Evolutionary conservation across 2,888 invertebrate species (phyloP), one percentile per base, ranked within the genome.

Genomic region (Eupithecia exiguata): DNA sequence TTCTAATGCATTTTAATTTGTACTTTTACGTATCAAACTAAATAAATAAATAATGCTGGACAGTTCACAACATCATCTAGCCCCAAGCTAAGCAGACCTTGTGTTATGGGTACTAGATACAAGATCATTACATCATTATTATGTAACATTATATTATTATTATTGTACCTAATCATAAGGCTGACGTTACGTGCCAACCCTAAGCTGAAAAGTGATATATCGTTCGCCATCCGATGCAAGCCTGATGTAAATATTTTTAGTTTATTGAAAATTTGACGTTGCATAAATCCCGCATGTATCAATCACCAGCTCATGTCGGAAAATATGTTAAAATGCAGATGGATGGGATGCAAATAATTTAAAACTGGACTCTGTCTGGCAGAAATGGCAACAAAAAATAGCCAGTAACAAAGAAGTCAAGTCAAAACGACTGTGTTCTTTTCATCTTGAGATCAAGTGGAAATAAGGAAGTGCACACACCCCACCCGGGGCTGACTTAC

Each of bases 161-260:
- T 49, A n/a, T 49, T 49, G n/a, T 46, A 46, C 5, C 40, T 40
- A 40, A 40, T 40, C 40, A 40, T 40, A 40, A 40, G 14, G 3
- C 14, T 14, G 49, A 58, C 53, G 25, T 25, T 35, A 62, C 18
- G 18, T 30, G 30, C 30, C 35, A 35, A 62, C 35, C 62, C 30
- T 62, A 62, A 16, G 35, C 30, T 30, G 62, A 18, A 62, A 18
- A 62, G 21, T 62, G 62, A 62, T 62, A 16, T 35, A 62, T 62
- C 62, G 61, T 30, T 14, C 30, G 18, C 35, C 7, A 3, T 62
- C 35, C 16, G 30, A 35, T 21, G 18, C 35, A 18, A 62, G 62
- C 35, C 10, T 62, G 30, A 35, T 62, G 18, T 62, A 62, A 30
- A 62, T 62, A 62, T 62, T 62, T 61, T 62, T 62, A 62, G 35